Conservation (phyloP, 2,888 invertebrate genomes). For the Acronicta alni region DNA sequence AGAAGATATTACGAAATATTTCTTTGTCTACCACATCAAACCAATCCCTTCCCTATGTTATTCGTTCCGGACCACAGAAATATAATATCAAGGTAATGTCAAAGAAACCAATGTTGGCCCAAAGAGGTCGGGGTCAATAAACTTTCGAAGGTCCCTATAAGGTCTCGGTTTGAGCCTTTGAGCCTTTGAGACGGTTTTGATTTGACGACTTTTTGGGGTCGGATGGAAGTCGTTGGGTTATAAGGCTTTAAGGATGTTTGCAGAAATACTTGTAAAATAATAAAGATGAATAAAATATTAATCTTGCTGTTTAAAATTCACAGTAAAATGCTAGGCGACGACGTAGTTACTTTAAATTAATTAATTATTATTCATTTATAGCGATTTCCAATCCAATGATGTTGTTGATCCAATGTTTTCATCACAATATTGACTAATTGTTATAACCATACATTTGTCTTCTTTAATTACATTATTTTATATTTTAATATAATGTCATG, state of each 20-base stretch:
- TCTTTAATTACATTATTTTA: no score
- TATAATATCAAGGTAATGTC: conserved; percentile 50
- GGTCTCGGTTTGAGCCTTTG: conserved; percentile 71
- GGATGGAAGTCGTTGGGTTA: conserved; percentile 14
- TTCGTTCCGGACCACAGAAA: conserved; percentile 37
- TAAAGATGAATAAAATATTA: neutral
- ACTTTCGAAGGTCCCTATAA: conserved; percentile 67
- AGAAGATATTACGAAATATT: conserved; percentile 23
- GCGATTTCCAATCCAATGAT: no score
- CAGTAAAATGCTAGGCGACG: no score
- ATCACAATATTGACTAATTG: no score
- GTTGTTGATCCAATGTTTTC: no score
- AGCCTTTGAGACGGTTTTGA: conserved; percentile 61
- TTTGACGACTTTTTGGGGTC: conserved; percentile 58
- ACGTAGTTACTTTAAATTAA: no score
- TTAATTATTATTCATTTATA: no score
- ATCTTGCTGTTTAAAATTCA: no score
- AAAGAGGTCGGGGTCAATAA: conserved; percentile 68
- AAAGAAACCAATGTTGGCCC: conserved; percentile 49
- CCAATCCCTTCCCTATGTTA: conserved; percentile 30
- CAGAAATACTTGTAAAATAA: neutral
- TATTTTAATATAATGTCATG: no score
- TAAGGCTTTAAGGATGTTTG: neutral
- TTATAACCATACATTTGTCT: no score
- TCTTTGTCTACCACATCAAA: conserved; percentile 29